Base-by-base conservation (phyloP, 2,113 vertebrate species). In the Corythornis cristatus region DNA sequence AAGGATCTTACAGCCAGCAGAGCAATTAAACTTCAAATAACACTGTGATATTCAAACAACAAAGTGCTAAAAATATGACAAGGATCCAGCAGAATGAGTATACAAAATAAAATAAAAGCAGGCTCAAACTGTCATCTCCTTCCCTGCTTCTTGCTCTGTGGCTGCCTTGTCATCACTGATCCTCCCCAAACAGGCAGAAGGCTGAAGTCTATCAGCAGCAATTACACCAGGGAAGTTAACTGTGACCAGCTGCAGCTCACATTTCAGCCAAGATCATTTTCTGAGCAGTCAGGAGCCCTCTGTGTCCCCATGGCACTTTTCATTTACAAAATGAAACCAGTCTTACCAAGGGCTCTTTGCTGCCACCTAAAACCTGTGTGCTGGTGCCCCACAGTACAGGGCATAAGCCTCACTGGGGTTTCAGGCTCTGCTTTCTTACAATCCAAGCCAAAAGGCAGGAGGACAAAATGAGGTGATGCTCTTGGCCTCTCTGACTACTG, bases 381-480 rank as follows among this genome's bases (percentile, higher is more conserved):
- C 62, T 29, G 23, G 11, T 37, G 35, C 61, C 28, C 65, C 2
- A 0, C 7, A 15, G 19, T 17, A 45, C 1, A 1, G 48, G 14
- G 48, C 46, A 26, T 16, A 70, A 66, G 15, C 48, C 42, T 16
- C 54, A 20, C 82, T 4, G 20, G 51, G 68, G 57, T 46, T 74
- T 54, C 37, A 58, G 51, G 31, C 33, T 56, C 5, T 3, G 6
- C 19, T 42, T 74, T 45, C 56, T 57, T n/a, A n/a, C n/a, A 16
- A 23, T 54, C 48, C 37, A 67, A 66, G 53, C 53, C 73, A 83
- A 80, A 64, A 57, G 37, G 54, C n/a, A 48, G 18, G 5, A 70
- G 43, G 33, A 66, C 45, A 73, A 60, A 70, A 60, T 2, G 7
- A 73, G 65, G 60, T 0, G 0, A 54, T 2, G 13, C 7, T 35